These are phyloP conservation scores for Sminthurinus aureus DNA, from an alignment of 2,888 invertebrate species.

Conservation along the genomic window DNA sequence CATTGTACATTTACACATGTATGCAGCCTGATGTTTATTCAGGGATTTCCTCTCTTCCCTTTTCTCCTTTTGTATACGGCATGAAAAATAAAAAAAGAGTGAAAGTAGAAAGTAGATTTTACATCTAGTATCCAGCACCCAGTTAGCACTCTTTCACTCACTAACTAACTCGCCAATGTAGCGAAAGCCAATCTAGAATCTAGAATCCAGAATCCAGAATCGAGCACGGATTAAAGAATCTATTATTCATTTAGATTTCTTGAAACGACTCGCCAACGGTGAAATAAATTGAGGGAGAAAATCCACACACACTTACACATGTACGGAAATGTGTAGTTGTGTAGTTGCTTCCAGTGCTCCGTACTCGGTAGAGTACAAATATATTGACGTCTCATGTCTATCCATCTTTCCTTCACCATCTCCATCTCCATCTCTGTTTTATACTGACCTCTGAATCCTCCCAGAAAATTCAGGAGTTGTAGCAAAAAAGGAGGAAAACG, in stretches of 20 bases:
- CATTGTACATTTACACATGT: too few relatives aligned
- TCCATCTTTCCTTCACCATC: conserved; percentile 2
- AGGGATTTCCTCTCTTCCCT: conserved; percentile 9
- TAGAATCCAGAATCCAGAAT: conserved; percentile 4
- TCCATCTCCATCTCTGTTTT: conserved; percentile 4
- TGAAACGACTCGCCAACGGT: background rate
- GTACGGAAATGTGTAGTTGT: background rate
- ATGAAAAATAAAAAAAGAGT: too few relatives aligned
- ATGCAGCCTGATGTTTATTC: conserved; percentile 23
- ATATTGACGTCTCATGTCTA: background rate
- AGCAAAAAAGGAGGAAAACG: background rate
- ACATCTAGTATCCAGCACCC: too few relatives aligned
- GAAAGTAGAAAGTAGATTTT: too few relatives aligned
- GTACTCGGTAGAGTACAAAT: background rate
- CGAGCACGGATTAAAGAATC: conserved; percentile 55
- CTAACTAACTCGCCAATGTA: too few relatives aligned
- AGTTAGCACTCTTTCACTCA: too few relatives aligned
- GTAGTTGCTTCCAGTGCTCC: background rate
- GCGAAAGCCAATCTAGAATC: background rate
- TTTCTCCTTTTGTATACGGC: too few relatives aligned
- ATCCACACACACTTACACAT: background rate
- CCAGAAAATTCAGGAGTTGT: background rate
- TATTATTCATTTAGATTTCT: conserved; percentile 51
- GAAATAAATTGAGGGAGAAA: background rate
- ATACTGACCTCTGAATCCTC: background rate